Base-by-base conservation (phyloP, 2,888 invertebrate genomes). In the Cremastinae sp. region DNA sequence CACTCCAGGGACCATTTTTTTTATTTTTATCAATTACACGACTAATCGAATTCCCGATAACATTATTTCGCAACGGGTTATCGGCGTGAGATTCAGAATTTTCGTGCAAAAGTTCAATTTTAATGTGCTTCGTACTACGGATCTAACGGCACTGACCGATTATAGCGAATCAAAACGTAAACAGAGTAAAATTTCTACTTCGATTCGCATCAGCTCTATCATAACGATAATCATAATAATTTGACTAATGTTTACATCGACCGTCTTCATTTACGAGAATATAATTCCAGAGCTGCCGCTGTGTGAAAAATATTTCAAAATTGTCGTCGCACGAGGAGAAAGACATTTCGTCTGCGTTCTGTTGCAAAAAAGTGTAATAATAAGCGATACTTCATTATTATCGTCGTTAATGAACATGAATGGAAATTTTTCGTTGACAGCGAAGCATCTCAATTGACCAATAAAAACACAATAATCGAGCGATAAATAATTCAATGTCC, bases 1-100 rank as follows among this genome's bases (percentile, higher is more conserved):
- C 5, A 79, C 18, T 2, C 65, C 18, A 39, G 68, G 16, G 0
- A 76, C 62, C 81, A 82, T 83, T 66, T 65, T 77, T 4, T 45
- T 1, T 12, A 69, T 58, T 20, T n/a, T 9, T 14, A 39, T 18
- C 37, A 10, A 1, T 20, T 64, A 3, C 35, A 55, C 8, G 20
- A 56, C 14, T 62, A 73, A 69, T 65, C 49, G 43, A 20, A 12
- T 35, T 9, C 10, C 41, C 10, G 16, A 55, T 43, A 41, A 55
- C 18, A 55, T 47, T 20, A 59, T 73, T 16, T 10, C 14, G 0
- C 20, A 43, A 9, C 7, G 2, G 2, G 28, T 2, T 28, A 28
- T 28, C 28, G 5, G 28, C 2, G 28, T 28, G 28, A 2, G 28
- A 5, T 28, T 28, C 2, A 3, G 5, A 28, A 28, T 3, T 28